A percentile compares a stretch with the other conserved stretches of the same genome.
Evolutionary conservation across 2,797 vertebrate species (phyloP).

Genomic region (Protonibea diacanthus): DNA sequence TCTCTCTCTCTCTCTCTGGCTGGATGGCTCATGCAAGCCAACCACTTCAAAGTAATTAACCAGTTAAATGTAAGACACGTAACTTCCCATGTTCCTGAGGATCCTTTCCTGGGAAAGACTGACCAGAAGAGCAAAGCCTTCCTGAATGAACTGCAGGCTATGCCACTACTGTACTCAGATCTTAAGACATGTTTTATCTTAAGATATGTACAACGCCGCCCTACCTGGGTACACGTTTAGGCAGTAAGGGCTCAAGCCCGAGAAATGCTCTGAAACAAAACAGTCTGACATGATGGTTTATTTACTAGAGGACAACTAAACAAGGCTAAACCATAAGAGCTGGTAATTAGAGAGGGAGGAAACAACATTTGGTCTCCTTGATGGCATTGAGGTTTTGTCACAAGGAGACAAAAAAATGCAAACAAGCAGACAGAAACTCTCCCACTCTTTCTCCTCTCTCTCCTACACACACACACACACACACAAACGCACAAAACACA

Average conservation of each 20-base stretch:
- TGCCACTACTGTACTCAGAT: neutral
- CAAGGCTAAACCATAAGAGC: constrained; percentile 76
- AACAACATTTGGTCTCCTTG: constrained; percentile 80
- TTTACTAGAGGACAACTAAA: constrained; percentile 78
- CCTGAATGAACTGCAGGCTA: neutral
- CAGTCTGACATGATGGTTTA: constrained; percentile 70
- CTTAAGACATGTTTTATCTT: neutral
- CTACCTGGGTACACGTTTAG: constrained; percentile 44
- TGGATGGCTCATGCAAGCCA: constrained; percentile 3
- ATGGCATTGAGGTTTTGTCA: constrained; percentile 81
- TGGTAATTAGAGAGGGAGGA: constrained; percentile 78
- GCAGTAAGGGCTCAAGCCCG: constrained; percentile 15
- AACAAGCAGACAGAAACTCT: constrained; percentile 50
- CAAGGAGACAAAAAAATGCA: constrained; percentile 63
- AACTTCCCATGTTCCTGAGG: constrained; percentile 31
- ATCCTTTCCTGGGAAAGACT: constrained; percentile 17
- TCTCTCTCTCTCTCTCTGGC: neutral
- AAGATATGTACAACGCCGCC: neutral
- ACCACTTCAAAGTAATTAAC: constrained; percentile 35
- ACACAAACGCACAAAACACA: neutral
- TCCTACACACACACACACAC: neutral
- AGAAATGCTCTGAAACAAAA: constrained; percentile 65
- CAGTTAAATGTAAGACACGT: constrained; percentile 18
- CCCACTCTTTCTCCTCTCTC: neutral
- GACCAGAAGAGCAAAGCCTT: constrained; percentile 15